Evolutionary conservation across 1,140 invertebrate genomes (phyloP), one percentile per base, ranked within the genome.

Genomic region (Streblospio benedicti): DNA sequence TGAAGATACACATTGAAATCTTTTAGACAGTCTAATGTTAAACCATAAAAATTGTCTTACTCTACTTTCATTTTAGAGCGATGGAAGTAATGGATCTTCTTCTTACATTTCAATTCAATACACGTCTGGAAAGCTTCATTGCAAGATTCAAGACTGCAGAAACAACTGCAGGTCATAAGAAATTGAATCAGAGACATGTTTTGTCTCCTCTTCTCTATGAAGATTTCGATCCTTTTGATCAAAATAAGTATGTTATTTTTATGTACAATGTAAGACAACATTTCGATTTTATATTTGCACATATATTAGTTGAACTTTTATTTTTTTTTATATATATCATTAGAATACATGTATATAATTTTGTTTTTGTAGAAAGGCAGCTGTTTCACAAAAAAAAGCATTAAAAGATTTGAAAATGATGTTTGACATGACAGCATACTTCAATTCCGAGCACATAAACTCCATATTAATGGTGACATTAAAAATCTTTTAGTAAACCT

Each of bases 61-160:
- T 12, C 12, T 41, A 41, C 18, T 41, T 12, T 53, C 31, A 28
- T 60, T 45, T 53, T 62, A 77, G 74, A 58, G 72, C 72, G 18
- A 59, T 76, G 35, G 67, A 72, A 57, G 71, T 73, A 2, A 35
- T 76, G 59, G 68, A 74, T 59, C 57, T 74, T 27, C 68, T 76
- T 27, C 71, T 74, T 63, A 76, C 74, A 59, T 74, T 73, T 54
- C 70, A 69, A 38, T 76, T 76, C 67, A 76, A 76, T 61, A 64
- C 70, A 32, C 65, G 72, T 60, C 64, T 76, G 43, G 72, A 73
- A 41, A 61, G 60, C 32, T 76, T 76, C 67, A 72, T 76, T 4
- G 68, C 69, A 5, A 74, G 69, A 64, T 76, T 76, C 59, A 76
- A 76, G 45, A 62, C 59, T 14, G 67, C 66, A 27, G 73, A 74